Percentiles rank a stretch among this genome's conserved stretches.
Conservation (phyloP, 2,113 vertebrate species). For the Meles meles region DNA sequence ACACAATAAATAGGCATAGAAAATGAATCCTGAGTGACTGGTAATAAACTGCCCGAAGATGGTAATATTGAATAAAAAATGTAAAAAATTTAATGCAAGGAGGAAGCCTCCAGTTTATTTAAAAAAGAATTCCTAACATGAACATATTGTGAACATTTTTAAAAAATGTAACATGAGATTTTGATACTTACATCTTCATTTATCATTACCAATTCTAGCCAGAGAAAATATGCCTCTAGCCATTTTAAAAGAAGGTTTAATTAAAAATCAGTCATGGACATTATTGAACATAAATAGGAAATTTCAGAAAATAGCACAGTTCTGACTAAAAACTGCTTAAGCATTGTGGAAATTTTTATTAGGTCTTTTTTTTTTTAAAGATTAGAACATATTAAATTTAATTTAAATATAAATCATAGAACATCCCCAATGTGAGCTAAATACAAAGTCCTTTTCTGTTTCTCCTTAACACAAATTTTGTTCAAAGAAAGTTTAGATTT, state of each 20-base stretch:
- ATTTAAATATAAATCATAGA: not conserved
- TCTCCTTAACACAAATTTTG: not conserved
- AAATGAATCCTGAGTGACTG: conserved; percentile 62
- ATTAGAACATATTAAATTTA: not conserved
- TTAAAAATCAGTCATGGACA: conserved; percentile 1
- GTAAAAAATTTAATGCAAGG: conserved; percentile 66
- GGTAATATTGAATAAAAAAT: conserved; percentile 53
- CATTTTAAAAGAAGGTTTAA: conserved; percentile 53
- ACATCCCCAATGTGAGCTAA: not conserved
- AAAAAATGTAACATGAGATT: conserved; percentile 61
- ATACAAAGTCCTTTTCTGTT: not conserved
- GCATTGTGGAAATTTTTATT: not conserved
- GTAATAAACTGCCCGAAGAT: conserved; percentile 52
- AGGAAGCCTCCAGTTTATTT: conserved; percentile 54
- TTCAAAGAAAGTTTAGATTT: not conserved
- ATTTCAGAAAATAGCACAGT: not conserved
- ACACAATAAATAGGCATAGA: conserved; percentile 46
- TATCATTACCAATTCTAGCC: conserved; percentile 43
- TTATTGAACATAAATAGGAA: conserved; percentile 54
- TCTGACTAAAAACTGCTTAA: not conserved
- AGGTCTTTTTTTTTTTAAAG: not conserved
- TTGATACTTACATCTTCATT: conserved; percentile 70
- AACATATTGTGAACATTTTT: conserved; percentile 40
- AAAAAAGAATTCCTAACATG: conserved; percentile 36
- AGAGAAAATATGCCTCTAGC: conserved; percentile 62